Conservation (phyloP, 2,113 vertebrate genomes). For the Phaetusa simplex region DNA sequence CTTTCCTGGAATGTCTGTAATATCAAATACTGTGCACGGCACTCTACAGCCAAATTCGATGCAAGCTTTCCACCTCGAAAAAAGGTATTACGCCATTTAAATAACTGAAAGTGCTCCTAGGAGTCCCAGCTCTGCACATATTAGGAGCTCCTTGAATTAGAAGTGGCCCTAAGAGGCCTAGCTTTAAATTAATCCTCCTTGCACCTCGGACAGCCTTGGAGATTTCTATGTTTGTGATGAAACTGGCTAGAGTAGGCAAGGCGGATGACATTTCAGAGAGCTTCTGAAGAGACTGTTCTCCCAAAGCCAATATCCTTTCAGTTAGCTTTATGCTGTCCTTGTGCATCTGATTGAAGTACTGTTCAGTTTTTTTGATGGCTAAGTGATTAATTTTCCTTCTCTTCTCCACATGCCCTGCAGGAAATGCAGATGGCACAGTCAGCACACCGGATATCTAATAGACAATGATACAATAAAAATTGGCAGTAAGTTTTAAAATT, state of each 20-base stretch:
- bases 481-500: background rate
- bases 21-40: background rate
- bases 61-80: background rate
- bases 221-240: background rate
- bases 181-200: background rate
- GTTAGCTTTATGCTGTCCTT: background rate
- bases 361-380: background rate
- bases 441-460: background rate
- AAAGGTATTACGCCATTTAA: background rate
- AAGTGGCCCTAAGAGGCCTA: background rate
- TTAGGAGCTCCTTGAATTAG: background rate
- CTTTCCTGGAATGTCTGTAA: background rate
- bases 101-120: background rate
- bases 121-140: background rate
- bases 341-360: background rate
- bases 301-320: background rate
- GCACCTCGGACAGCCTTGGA: background rate
- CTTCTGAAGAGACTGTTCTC: background rate
- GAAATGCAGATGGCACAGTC: background rate
- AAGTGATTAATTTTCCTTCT: background rate
- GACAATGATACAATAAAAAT: background rate
- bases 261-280: constrained; percentile 1
- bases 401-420: background rate
- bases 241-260: background rate
- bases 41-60: background rate